These are phyloP conservation scores for Epinephelus cyanopodus DNA, from an alignment of 2,113 vertebrate genomes.

Conservation along the genomic window DNA sequence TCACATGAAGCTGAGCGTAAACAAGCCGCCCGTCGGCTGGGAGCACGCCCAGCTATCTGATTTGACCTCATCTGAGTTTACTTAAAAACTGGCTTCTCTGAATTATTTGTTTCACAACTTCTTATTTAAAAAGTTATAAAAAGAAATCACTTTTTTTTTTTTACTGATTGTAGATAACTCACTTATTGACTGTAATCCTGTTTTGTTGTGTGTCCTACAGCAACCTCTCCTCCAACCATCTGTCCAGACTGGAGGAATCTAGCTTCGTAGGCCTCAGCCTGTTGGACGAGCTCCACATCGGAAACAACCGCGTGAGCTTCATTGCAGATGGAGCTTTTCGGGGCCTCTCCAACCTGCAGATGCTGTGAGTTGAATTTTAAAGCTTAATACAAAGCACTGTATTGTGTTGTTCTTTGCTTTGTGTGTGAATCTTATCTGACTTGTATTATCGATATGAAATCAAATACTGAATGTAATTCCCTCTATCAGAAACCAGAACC, in stretches of 20 bases:
- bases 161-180: neutral
- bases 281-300: conserved; percentile 90
- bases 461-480: neutral
- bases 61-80: conserved; percentile 60
- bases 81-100: neutral
- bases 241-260: conserved; percentile 93
- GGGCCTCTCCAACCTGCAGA: conserved; percentile 92
- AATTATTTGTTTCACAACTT: conserved; percentile 13
- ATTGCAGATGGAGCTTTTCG: conserved; percentile 96
- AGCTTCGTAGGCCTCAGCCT: conserved; percentile 92
- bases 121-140: neutral
- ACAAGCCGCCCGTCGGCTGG: conserved; percentile 54
- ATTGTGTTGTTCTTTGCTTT: neutral
- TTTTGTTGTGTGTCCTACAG: conserved; percentile 74
- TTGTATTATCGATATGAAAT: neutral
- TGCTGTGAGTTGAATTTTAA: conserved; percentile 85
- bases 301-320: conserved; percentile 94
- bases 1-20: conserved; percentile 64
- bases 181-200: neutral
- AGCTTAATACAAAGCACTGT: neutral
- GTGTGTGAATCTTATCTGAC: neutral
- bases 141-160: neutral
- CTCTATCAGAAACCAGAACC: neutral
- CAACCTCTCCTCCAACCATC: conserved; percentile 92
- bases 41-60: conserved; percentile 57